Evolutionary conservation across 2,888 invertebrate species (phyloP).

Genomic region (Ennomos fuscantarius): DNA sequence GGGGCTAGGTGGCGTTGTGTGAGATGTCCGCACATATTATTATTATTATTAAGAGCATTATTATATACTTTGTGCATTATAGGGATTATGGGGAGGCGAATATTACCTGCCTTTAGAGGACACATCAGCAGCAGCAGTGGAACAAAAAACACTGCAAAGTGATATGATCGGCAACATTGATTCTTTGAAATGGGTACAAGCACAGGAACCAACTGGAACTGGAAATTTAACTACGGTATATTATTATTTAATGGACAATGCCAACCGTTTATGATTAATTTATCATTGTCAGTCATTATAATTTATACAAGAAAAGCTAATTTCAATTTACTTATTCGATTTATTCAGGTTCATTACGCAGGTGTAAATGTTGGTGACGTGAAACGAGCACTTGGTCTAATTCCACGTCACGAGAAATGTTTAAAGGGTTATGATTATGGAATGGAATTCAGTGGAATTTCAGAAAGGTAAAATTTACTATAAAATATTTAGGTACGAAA

Average conservation of each 20-base stretch:
- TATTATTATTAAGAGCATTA: constrained; percentile 10
- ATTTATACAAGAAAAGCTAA: too few relatives aligned
- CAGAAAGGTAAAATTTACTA: constrained; percentile 41
- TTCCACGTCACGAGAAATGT: constrained; percentile 22
- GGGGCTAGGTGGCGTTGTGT: too few relatives aligned
- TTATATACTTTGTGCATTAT: constrained; percentile 26
- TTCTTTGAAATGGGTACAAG: constrained; percentile 56
- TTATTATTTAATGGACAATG: constrained; percentile 31
- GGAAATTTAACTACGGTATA: constrained; percentile 57
- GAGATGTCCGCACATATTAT: neutral
- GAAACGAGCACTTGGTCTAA: constrained; percentile 50
- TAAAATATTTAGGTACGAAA: too few relatives aligned
- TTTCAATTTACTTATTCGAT: constrained; percentile 26
- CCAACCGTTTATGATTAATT: neutral
- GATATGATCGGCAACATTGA: constrained; percentile 47
- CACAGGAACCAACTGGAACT: constrained; percentile 25
- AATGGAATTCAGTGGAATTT: constrained; percentile 69
- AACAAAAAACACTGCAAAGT: constrained; percentile 26
- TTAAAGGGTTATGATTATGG: constrained; percentile 45
- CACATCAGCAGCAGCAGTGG: constrained; percentile 6
- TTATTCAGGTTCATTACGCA: constrained; percentile 52
- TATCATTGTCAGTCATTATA: too few relatives aligned
- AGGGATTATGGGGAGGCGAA: constrained; percentile 51
- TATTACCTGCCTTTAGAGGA: constrained; percentile 42
- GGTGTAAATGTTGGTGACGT: constrained; percentile 52